phyloP scores from a whole-genome alignment of 2,888 invertebrate genomes.

The Axea sp. region DNA sequence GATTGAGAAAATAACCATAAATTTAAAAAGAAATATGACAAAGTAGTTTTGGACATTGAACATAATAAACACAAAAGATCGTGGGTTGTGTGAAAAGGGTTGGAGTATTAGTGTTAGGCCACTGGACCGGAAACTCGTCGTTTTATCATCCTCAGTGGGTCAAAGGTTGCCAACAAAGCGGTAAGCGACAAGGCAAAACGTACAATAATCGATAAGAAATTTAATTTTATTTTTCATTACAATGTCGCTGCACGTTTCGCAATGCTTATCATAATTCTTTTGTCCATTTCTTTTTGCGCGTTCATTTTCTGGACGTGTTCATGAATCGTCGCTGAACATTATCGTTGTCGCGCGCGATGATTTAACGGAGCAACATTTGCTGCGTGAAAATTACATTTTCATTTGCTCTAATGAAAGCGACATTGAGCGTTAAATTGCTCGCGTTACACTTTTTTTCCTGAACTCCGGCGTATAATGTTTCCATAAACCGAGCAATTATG shows the following conservation, averaged over 20 bases:
- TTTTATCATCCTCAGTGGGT: slow-evolving; percentile 68
- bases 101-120: slow-evolving; percentile 64
- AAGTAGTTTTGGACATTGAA: slow-evolving; percentile 37
- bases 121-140: slow-evolving; percentile 69
- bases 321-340: no score
- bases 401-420: slow-evolving; percentile 7
- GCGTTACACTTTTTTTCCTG: slow-evolving; percentile 21
- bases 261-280: no score
- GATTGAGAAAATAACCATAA: no score
- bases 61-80: slow-evolving; percentile 53
- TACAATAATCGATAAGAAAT: slow-evolving; percentile 34
- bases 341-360: no score
- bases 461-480: slow-evolving; percentile 29
- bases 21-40: no score
- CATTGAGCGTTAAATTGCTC: slow-evolving; percentile 18
- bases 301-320: no score
- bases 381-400: slow-evolving; percentile 12
- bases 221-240: slow-evolving; percentile 2
- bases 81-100: slow-evolving; percentile 49
- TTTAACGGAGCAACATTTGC: no score
- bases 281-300: no score
- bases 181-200: slow-evolving; percentile 31
- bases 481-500: slow-evolving; percentile 50
- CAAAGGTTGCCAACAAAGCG: slow-evolving; percentile 66
- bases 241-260: no score